Evolutionary conservation across 2,113 vertebrate genomes (phyloP).

Genomic region (Elaphurus davidianus): DNA sequence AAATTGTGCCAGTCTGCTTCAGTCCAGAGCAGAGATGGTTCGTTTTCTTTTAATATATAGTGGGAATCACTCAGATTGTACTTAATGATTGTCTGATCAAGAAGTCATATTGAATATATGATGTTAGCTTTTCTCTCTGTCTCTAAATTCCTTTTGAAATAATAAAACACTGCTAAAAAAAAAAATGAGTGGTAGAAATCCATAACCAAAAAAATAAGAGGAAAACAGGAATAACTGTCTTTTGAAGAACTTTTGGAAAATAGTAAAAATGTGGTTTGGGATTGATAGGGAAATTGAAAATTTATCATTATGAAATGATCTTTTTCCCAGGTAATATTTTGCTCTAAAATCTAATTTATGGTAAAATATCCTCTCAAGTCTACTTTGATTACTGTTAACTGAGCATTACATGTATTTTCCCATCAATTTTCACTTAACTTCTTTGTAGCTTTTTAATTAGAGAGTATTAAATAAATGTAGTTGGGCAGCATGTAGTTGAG

Average conservation of each 20-base stretch:
- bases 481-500: background rate
- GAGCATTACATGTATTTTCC: background rate
- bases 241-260: background rate
- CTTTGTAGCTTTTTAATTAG: background rate
- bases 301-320: background rate
- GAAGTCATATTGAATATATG: background rate
- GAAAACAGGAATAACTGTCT: background rate
- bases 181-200: background rate
- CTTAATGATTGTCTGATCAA: background rate
- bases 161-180: background rate
- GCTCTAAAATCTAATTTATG: background rate
- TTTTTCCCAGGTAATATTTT: background rate
- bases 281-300: background rate
- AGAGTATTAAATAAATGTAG: background rate
- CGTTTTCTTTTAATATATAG: background rate
- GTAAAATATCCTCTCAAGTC: background rate
- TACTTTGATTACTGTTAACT: background rate
- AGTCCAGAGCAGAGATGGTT: constrained; percentile 39
- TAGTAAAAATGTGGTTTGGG: background rate
- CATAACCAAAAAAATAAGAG: background rate
- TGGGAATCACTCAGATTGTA: background rate
- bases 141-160: background rate
- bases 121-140: background rate
- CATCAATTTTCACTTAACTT: background rate
- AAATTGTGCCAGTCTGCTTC: constrained; percentile 43